Percentiles rank a stretch among this genome's conserved stretches.
Evolutionary conservation across 2,888 invertebrate genomes (phyloP).

Genomic region (Acanthosepion esculentum): DNA sequence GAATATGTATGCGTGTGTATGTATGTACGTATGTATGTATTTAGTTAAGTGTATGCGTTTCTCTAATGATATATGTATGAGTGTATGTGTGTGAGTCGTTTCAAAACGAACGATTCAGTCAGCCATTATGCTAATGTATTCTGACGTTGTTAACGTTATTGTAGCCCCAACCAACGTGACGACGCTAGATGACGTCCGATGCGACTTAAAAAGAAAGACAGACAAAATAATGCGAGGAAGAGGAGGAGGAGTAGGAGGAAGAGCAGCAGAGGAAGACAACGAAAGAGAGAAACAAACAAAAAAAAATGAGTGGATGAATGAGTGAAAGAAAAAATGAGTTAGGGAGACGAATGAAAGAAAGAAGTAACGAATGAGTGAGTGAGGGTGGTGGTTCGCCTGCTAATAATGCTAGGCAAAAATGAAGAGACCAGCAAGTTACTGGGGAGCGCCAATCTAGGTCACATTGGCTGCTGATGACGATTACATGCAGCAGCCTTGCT

Average conservation of each 20-base stretch:
- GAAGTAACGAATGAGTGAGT: background rate
- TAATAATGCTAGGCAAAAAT: background rate
- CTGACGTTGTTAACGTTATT: conserved; percentile 47
- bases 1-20: background rate
- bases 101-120: background rate
- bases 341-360: background rate
- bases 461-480: conserved; percentile 36
- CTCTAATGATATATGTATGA: background rate
- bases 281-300: background rate
- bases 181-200: conserved; percentile 39
- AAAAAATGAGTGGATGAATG: background rate
- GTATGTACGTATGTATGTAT: background rate
- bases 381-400: background rate
- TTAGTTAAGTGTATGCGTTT: background rate
- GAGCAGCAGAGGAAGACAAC: background rate
- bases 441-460: conserved; percentile 43
- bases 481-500: background rate
- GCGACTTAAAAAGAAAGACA: conserved; percentile 35
- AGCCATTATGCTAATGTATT: conserved; percentile 46
- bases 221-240: background rate
- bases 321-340: conserved; percentile 18
- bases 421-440: background rate
- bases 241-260: background rate
- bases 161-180: conserved; percentile 37
- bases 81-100: background rate